These are phyloP conservation scores for Toxotes chatareus DNA, from an alignment of 2,113 vertebrate genomes.

Conservation along the genomic window DNA sequence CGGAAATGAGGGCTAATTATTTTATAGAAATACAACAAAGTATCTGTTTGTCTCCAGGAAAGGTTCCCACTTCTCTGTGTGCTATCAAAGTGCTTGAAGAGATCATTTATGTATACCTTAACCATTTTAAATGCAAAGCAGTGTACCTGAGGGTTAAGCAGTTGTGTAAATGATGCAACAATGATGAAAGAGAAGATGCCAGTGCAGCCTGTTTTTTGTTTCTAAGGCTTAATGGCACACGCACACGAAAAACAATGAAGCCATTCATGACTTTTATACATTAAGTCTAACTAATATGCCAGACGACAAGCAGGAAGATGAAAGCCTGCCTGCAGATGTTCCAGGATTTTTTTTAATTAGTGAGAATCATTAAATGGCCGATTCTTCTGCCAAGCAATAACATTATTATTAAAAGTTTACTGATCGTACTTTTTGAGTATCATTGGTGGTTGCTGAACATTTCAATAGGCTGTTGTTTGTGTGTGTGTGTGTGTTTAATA, in stretches of 20 bases:
- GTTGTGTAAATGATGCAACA: neutral
- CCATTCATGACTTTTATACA: neutral
- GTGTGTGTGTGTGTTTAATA: too few species aligned
- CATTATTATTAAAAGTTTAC: neutral
- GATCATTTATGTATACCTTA: neutral
- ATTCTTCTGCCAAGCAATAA: neutral
- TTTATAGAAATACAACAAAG: neutral
- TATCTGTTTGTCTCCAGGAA: neutral
- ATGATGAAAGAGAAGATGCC: neutral
- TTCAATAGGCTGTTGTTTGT: neutral
- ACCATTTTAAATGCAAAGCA: neutral
- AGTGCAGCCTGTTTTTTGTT: neutral
- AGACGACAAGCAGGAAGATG: neutral
- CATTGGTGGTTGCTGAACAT: neutral
- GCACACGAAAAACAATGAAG: neutral
- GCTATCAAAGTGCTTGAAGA: neutral
- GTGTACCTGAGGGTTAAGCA: neutral
- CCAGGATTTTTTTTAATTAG: neutral
- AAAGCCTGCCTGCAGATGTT: neutral
- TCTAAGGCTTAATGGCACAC: neutral
- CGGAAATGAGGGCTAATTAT: constrained; percentile 3
- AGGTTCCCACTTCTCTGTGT: neutral
- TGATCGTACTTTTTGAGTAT: neutral
- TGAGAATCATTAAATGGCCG: neutral
- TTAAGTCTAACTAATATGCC: neutral